Base-by-base conservation (phyloP, 2,113 vertebrate species). In the Tachysurus vachellii region DNA sequence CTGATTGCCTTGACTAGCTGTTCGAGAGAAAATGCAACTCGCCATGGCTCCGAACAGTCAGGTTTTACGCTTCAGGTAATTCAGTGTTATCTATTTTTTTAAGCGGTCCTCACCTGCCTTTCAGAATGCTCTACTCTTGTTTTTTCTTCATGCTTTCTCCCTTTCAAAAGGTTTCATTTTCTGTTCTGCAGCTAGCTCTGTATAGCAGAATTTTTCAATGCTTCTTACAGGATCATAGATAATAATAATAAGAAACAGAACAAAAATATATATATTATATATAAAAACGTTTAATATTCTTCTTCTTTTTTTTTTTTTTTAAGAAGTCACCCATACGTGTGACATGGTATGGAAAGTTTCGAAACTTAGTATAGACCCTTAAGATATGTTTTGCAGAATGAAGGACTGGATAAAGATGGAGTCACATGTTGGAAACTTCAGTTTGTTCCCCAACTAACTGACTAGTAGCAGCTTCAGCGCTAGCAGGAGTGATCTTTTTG, bases 101-200 rank as follows among this genome's bases (percentile, higher is more conserved):
- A 82, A 75, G 50, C 56, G 28, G 68, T 66, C 76, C 59, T 87
- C 82, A 36, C 50, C 50, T 80, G 28, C 21, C 53, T 42, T 83
- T 53, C 61, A 80, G 9, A 82, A 82, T 71, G 31, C 26, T 28
- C 85, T 47, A 57, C 5, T n/a, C 28, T 17, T 21, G 3, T 11
- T 75, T 88, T 50, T 85, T 75, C 92, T 91, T 90, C 85, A 92
- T 85, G 90, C 23, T 80, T 71, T 79, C 62, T 53, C 56, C 28
- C 61, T 82, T 57, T 82, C 66, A 16, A 70, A 75, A 8, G 23
- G 19, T 26, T 59, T 50, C 84, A 88, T 87, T 79, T 86, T 42
- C 71, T 26, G 84, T 90, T 80, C 77, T 86, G 89, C 91, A 91
- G 91, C 91, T 90, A 92, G 92, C 89, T 92, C 93, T 88, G 88